These are phyloP conservation scores for Chaetodon trifasciatus DNA, from an alignment of 2,797 vertebrate genomes.

Conservation along the genomic window DNA sequence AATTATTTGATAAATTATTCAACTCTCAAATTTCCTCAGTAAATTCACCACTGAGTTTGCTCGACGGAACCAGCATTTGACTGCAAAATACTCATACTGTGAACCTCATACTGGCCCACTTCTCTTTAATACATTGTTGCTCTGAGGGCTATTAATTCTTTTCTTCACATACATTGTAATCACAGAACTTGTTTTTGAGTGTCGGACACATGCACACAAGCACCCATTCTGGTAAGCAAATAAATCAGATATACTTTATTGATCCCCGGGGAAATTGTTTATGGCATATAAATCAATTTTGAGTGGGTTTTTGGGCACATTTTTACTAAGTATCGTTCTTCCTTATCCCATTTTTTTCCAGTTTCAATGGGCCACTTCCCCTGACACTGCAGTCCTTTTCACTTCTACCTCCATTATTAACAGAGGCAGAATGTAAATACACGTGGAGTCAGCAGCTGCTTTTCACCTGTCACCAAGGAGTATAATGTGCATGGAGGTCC, in stretches of 20 bases:
- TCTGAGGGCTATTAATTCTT: not conserved
- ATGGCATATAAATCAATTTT: not conserved
- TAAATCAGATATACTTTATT: no score
- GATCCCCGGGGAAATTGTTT: no score
- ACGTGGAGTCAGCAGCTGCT: slow-evolving; percentile 23
- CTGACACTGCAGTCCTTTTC: not conserved
- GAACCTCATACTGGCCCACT: not conserved
- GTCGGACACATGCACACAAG: not conserved
- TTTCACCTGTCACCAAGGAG: slow-evolving; percentile 44
- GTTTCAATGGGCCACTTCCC: not conserved
- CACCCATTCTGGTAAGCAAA: not conserved
- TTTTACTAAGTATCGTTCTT: not conserved
- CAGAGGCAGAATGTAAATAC: not conserved
- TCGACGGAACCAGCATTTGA: slow-evolving; percentile 32
- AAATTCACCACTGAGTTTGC: slow-evolving; percentile 50
- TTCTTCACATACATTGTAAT: not conserved
- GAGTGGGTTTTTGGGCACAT: not conserved
- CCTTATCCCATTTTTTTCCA: not conserved
- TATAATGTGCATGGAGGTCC: slow-evolving; percentile 24
- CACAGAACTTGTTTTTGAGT: slow-evolving; percentile 5
- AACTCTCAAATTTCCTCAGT: slow-evolving; percentile 48
- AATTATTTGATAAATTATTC: slow-evolving; percentile 70
- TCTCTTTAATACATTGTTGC: not conserved
- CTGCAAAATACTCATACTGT: not conserved
- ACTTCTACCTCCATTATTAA: slow-evolving; percentile 1